phyloP scores from a whole-genome alignment of 2,888 invertebrate genomes.

The Mythimna impura region DNA sequence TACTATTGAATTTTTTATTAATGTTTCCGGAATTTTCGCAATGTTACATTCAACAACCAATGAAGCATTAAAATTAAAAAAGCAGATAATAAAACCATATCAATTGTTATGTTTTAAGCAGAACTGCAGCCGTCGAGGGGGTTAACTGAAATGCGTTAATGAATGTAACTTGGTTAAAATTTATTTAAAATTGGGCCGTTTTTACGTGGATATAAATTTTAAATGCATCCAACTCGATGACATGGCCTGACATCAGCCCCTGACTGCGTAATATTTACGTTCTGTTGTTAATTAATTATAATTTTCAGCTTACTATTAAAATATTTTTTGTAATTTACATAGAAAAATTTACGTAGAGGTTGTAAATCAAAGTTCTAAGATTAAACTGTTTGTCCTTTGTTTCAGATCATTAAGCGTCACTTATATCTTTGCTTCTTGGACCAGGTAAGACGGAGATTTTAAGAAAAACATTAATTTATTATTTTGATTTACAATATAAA shows the following conservation, averaged over 20 bases:
- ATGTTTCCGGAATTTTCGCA: not conserved
- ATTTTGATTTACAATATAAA: not conserved
- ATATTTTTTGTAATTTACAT: not conserved
- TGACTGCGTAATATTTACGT: constrained; percentile 36
- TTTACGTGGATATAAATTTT: constrained; percentile 56
- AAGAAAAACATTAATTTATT: no score
- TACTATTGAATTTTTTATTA: not conserved
- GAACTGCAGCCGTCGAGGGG: constrained; percentile 35
- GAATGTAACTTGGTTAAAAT: constrained; percentile 62
- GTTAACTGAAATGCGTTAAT: constrained; percentile 49
- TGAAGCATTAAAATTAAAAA: constrained; percentile 22
- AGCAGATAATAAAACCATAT: constrained; percentile 33
- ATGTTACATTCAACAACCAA: constrained; percentile 5
- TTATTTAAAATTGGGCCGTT: constrained; percentile 50
- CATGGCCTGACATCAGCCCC: constrained; percentile 41
- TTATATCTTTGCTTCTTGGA: constrained; percentile 36
- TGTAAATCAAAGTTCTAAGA: constrained; percentile 23
- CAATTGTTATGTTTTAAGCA: constrained; percentile 26
- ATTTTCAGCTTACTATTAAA: constrained; percentile 27
- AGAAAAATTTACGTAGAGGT: not conserved
- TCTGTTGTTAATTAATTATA: constrained; percentile 47
- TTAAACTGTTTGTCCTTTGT: constrained; percentile 47
- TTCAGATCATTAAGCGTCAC: constrained; percentile 60
- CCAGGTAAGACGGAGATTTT: constrained; percentile 49
- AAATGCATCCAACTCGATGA: constrained; percentile 51